These are phyloP conservation scores for Trichopria drosophilae DNA, from an alignment of 2,888 invertebrate genomes.

Conservation along the genomic window DNA sequence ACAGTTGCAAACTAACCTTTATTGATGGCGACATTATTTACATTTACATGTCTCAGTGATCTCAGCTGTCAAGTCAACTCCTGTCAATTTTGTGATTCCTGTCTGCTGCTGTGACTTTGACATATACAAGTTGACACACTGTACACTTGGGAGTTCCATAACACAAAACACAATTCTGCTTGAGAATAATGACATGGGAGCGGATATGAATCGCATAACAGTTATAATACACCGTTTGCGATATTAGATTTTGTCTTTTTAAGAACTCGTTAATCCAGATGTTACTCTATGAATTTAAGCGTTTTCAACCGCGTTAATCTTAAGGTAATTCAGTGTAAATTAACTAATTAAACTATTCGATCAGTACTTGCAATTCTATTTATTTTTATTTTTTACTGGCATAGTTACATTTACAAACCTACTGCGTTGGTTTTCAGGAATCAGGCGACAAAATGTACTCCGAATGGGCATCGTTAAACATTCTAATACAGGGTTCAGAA, in stretches of 20 bases:
- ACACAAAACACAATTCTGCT: too few species aligned
- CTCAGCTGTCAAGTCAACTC: too few species aligned
- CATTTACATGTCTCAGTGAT: too few species aligned
- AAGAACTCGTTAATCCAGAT: constrained; percentile 37
- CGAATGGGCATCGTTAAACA: constrained; percentile 79
- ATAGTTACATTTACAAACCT: constrained; percentile 3
- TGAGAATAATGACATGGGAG: too few species aligned
- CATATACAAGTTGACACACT: too few species aligned
- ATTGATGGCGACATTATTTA: too few species aligned
- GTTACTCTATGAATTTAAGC: constrained; percentile 75
- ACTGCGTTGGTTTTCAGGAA: constrained; percentile 58
- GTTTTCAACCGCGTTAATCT: constrained; percentile 79
- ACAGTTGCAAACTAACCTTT: too few species aligned
- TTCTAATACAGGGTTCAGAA: constrained; percentile 66
- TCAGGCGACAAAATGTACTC: constrained; percentile 78
- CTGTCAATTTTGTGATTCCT: too few species aligned
- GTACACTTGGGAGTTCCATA: too few species aligned
- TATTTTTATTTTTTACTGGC: background rate
- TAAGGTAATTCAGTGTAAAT: constrained; percentile 62
- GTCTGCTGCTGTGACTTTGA: too few species aligned
- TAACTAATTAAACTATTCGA: background rate
- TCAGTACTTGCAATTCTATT: background rate
- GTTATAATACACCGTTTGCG: too few species aligned
- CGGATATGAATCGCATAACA: too few species aligned
- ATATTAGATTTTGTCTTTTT: constrained; percentile 23